Conservation (phyloP, 2,888 invertebrate genomes). For the Brachypterus glaber region DNA sequence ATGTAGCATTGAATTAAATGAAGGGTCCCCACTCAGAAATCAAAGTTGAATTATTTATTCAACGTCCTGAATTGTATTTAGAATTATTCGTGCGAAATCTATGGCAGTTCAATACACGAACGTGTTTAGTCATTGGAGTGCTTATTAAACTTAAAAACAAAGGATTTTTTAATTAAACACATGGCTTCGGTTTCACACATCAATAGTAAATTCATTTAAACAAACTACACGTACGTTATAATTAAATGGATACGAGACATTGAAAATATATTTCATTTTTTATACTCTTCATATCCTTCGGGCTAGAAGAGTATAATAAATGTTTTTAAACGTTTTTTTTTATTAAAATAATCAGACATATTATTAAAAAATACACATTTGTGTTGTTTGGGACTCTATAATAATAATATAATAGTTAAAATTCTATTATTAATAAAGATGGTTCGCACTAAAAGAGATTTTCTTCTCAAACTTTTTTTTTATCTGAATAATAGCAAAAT, state of each 20-base stretch:
- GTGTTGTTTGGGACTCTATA: too few species aligned
- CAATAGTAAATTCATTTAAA: conserved; percentile 41
- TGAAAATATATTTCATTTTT: conserved; percentile 29
- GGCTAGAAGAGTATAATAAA: too few species aligned
- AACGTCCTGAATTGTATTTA: conserved; percentile 34
- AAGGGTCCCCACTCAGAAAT: conserved; percentile 23
- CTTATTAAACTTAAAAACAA: conserved; percentile 43
- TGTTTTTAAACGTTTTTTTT: too few species aligned
- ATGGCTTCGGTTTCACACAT: conserved; percentile 40
- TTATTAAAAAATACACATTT: too few species aligned
- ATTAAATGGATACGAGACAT: conserved; percentile 39
- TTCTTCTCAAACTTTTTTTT: too few species aligned
- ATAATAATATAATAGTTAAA: too few species aligned
- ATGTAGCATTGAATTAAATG: conserved; percentile 20
- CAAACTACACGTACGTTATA: conserved; percentile 37
- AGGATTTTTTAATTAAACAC: conserved; percentile 43
- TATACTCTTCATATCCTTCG: too few species aligned
- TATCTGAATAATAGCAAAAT: too few species aligned
- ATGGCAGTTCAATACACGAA: conserved; percentile 32
- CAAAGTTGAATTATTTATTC: conserved; percentile 31
- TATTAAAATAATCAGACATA: too few species aligned
- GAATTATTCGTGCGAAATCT: conserved; percentile 35
- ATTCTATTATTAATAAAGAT: too few species aligned
- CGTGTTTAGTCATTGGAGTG: conserved; percentile 36
- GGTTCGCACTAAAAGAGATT: too few species aligned